A percentile compares a stretch with the other conserved stretches of the same genome.
These are phyloP conservation scores for Cyrtorhinus lividipennis DNA, from an alignment of 1,140 invertebrate genomes.

Conservation along the genomic window DNA sequence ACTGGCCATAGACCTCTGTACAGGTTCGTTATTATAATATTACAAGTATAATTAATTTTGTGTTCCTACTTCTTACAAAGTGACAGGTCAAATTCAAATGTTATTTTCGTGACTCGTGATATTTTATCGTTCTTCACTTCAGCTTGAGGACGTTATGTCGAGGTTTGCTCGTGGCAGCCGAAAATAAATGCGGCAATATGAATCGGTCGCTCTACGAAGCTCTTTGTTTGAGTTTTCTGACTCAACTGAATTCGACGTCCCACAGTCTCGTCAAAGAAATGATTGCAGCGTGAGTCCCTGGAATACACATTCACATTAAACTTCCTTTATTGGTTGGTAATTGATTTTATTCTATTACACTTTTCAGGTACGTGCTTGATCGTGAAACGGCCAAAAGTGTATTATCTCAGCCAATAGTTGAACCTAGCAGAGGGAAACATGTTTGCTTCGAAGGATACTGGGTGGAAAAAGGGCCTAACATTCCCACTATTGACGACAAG, in stretches of 20 bases:
- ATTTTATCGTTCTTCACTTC: too few relatives aligned
- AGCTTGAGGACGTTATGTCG: conserved; percentile 88
- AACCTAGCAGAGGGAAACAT: conserved; percentile 37
- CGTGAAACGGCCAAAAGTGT: conserved; percentile 44
- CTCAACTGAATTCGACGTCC: conserved; percentile 76
- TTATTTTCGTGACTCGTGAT: too few relatives aligned
- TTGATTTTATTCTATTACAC: not conserved
- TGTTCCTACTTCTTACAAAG: conserved; percentile 3
- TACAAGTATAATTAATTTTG: too few relatives aligned
- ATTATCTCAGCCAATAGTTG: conserved; percentile 53
- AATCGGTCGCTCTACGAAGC: conserved; percentile 80
- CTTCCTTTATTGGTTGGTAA: not conserved
- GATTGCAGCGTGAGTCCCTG: conserved; percentile 36
- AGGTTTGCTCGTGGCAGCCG: conserved; percentile 65
- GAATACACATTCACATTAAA: not conserved
- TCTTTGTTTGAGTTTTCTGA: conserved; percentile 90
- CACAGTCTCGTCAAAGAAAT: conserved; percentile 51
- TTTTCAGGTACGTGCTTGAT: conserved; percentile 27
- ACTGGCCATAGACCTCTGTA: conserved; percentile 50
- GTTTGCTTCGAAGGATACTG: conserved; percentile 85
- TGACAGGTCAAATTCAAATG: too few relatives aligned
- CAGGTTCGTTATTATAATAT: conserved; percentile 49
- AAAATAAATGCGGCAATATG: conserved; percentile 67
- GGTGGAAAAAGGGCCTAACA: conserved; percentile 56
- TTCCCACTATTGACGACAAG: conserved; percentile 45